These are phyloP conservation scores for Phengaris arion DNA, from an alignment of 2,888 invertebrate species.

Conservation along the genomic window DNA sequence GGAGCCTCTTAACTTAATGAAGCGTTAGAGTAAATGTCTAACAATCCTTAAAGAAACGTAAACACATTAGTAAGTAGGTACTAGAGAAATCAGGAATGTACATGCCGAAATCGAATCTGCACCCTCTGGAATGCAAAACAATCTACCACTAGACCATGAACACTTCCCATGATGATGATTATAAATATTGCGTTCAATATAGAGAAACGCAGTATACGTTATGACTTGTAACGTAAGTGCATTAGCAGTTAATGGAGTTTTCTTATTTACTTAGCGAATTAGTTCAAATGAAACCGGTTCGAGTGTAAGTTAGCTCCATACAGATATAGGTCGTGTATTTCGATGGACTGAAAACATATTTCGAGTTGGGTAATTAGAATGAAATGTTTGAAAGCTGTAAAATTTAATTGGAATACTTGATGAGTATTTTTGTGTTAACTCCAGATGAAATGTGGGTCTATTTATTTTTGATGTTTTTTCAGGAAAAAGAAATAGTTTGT, in stretches of 20 bases:
- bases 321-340: constrained; percentile 1
- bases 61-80: no score
- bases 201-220: constrained; percentile 15
- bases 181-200: constrained; percentile 2
- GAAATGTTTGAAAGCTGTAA: neutral
- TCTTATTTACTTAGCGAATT: constrained; percentile 28
- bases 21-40: no score
- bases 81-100: no score
- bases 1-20: no score
- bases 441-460: no score
- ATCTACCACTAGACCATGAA: no score
- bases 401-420: constrained; percentile 5
- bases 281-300: constrained; percentile 22
- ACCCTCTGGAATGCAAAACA: no score
- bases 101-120: no score
- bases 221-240: constrained; percentile 23
- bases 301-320: constrained; percentile 13
- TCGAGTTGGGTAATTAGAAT: neutral
- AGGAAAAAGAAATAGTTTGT: no score
- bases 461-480: no score
- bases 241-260: constrained; percentile 25
- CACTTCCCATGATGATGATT: neutral
- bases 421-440: neutral
- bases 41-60: no score
- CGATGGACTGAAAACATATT: constrained; percentile 20